Conservation (phyloP, 2,797 vertebrate genomes). For the Simalia tracyae region DNA sequence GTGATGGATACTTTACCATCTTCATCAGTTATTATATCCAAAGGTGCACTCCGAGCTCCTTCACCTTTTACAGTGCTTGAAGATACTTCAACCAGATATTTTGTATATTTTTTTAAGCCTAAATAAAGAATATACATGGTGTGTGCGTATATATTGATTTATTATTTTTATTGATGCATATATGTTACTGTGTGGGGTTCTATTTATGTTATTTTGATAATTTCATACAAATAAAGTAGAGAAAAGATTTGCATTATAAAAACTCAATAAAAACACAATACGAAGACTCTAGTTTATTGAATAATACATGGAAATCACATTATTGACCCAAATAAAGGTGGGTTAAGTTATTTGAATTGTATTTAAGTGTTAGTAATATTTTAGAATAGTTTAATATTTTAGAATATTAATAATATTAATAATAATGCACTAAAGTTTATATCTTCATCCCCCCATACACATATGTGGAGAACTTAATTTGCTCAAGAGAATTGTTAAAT, state of each 20-base stretch:
- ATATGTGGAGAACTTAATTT: not conserved
- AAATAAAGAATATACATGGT: conserved; percentile 46
- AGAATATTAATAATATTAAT: not conserved
- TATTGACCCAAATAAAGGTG: not conserved
- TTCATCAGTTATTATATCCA: conserved; percentile 74
- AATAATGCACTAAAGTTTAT: not conserved
- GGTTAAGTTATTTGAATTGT: not conserved
- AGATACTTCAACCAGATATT: conserved; percentile 73
- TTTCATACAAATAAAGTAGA: not conserved
- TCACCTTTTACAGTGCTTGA: conserved; percentile 76
- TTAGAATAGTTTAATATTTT: not conserved
- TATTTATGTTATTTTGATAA: not conserved
- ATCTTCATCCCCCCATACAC: not conserved
- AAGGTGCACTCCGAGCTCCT: conserved; percentile 69
- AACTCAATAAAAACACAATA: not conserved
- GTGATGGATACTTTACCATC: conserved; percentile 69
- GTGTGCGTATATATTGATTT: not conserved
- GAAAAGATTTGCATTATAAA: not conserved
- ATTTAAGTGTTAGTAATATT: not conserved
- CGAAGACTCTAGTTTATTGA: not conserved
- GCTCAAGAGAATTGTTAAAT: not conserved
- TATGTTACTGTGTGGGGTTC: not conserved
- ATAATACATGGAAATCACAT: not conserved
- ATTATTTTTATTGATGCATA: not conserved
- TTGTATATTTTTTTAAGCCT: conserved; percentile 77